Conservation (phyloP, 2,888 invertebrate species). For the Scaeva pyrastri region DNA sequence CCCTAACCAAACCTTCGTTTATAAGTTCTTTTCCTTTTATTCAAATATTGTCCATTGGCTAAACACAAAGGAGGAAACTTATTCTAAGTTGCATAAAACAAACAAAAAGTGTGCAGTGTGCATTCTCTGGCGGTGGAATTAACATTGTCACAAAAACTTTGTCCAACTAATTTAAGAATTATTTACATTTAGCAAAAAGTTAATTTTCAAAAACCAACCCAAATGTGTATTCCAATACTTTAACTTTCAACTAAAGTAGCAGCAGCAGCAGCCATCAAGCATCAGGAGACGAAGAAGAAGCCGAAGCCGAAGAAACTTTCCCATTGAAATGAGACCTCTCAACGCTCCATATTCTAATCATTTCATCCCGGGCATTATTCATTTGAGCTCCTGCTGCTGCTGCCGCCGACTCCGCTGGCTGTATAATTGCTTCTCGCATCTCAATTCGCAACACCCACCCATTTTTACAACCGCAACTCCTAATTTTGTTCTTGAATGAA, state of each 20-base stretch:
- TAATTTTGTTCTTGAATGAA: constrained; percentile 36
- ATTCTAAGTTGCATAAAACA: constrained; percentile 20
- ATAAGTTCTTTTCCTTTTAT: background rate
- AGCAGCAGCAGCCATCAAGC: too few species aligned
- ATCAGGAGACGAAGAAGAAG: too few species aligned
- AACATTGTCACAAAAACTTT: constrained; percentile 37
- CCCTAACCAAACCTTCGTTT: too few species aligned
- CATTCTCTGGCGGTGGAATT: constrained; percentile 17
- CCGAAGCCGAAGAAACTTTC: constrained; percentile 52
- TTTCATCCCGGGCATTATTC: constrained; percentile 67
- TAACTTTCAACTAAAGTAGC: constrained; percentile 24
- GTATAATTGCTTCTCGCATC: background rate
- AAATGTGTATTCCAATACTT: constrained; percentile 54
- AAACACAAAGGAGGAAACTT: background rate
- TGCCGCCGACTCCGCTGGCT: background rate
- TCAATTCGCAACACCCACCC: background rate
- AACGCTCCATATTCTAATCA: constrained; percentile 66
- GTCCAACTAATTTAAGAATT: constrained; percentile 25
- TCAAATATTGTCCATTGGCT: background rate
- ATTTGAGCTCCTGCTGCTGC: constrained; percentile 26
- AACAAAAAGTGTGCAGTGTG: background rate
- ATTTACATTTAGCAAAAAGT: constrained; percentile 34
- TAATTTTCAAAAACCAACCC: constrained; percentile 34
- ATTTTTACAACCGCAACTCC: background rate
- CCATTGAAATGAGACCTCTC: constrained; percentile 71